phyloP scores from a whole-genome alignment of 2,113 vertebrate genomes.

The Pan paniscus region DNA sequence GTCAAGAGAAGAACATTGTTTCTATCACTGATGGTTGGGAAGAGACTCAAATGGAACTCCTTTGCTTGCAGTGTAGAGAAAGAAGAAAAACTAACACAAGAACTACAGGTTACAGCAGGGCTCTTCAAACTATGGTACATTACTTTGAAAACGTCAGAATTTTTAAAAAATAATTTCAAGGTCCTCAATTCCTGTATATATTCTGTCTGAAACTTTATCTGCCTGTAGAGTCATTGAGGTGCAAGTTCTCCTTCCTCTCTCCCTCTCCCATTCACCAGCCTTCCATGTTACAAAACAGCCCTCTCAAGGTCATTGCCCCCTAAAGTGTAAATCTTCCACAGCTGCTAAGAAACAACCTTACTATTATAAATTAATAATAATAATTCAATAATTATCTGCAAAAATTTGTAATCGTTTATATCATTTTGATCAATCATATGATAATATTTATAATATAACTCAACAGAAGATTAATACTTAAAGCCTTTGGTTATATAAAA shows the following conservation, averaged over 20 bases:
- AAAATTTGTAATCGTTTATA: slow-evolving; percentile 1
- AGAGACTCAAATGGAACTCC: neutral
- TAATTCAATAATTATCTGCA: neutral
- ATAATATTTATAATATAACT: slow-evolving; percentile 26
- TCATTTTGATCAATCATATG: slow-evolving; percentile 1
- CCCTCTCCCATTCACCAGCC: neutral
- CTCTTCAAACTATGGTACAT: neutral
- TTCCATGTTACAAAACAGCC: neutral
- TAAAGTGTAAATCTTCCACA: neutral
- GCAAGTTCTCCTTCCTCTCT: neutral
- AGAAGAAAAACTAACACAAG: neutral
- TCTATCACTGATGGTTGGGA: too few relatives aligned
- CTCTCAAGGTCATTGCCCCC: neutral
- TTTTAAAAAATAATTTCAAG: neutral
- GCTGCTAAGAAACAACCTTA: neutral
- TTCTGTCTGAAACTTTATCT: neutral
- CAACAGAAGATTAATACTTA: slow-evolving; percentile 22
- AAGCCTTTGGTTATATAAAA: neutral
- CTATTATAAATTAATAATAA: neutral
- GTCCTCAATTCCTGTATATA: neutral
- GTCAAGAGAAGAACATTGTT: neutral
- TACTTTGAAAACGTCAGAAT: neutral
- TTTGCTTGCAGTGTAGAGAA: neutral
- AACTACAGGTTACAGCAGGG: neutral
- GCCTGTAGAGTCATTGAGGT: neutral